Percentiles rank a stretch among this genome's conserved stretches.
phyloP scores from a whole-genome alignment of 2,797 vertebrate genomes.

The Hephaestus fuliginosus region DNA sequence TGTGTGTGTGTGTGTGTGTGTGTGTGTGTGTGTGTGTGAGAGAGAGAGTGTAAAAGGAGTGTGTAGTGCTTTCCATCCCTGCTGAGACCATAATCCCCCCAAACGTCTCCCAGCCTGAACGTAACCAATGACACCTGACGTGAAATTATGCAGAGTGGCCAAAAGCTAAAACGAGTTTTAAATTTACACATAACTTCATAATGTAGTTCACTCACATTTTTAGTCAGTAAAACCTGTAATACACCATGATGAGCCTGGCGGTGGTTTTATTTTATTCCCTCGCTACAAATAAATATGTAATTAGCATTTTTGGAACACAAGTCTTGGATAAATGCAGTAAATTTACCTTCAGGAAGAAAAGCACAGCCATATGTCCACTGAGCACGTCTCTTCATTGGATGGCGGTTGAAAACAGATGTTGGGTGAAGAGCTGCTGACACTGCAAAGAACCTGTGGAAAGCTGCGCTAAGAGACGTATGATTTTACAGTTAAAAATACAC shows the following conservation, averaged over 20 bases:
- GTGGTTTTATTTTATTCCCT: background rate
- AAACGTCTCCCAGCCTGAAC: background rate
- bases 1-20: background rate
- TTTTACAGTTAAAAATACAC: background rate
- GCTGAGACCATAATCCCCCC: background rate
- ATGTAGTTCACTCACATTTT: background rate
- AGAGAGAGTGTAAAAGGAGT: background rate
- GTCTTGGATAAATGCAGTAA: background rate
- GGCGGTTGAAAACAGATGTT: conserved; percentile 19
- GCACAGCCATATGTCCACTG: background rate
- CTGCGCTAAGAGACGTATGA: background rate
- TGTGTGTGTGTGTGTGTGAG: background rate
- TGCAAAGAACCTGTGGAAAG: background rate
- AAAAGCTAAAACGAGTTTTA: background rate
- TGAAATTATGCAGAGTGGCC: background rate
- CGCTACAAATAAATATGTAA: background rate
- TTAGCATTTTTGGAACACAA: background rate
- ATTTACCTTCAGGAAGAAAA: background rate
- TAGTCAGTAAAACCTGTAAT: background rate
- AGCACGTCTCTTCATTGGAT: background rate
- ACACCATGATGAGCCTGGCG: background rate
- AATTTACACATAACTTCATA: background rate
- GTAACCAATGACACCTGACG: background rate
- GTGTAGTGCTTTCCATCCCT: background rate
- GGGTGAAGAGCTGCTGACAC: conserved; percentile 8